A percentile compares a stretch with the other conserved stretches of the same genome.
phyloP scores from a whole-genome alignment of 2,888 invertebrate species.

The Sarcophaga rosellei region DNA sequence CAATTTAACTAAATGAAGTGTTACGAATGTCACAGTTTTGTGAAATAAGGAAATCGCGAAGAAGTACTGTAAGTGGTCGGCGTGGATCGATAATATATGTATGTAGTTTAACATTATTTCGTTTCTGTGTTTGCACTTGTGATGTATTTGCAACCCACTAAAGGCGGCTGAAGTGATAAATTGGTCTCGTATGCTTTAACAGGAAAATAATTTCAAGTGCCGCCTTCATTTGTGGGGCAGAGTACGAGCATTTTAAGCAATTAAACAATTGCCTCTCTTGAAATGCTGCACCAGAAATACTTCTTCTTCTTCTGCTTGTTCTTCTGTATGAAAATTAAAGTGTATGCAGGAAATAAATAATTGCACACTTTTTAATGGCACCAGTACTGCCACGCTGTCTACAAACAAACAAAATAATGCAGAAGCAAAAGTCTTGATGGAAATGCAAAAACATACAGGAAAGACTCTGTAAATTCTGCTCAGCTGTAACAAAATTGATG shows the following conservation, averaged over 20 bases:
- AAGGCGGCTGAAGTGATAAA: conserved; percentile 66
- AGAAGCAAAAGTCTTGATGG: neutral
- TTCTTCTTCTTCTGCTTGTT: conserved; percentile 12
- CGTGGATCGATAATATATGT: conserved; percentile 18
- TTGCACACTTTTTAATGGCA: conserved; percentile 58
- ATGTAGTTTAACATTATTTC: neutral
- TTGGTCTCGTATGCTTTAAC: conserved; percentile 67
- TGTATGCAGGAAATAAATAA: conserved; percentile 64
- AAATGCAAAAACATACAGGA: neutral
- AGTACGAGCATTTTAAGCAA: conserved; percentile 57
- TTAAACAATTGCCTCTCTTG: conserved; percentile 64
- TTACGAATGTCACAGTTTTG: neutral
- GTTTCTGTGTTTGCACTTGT: conserved; percentile 37
- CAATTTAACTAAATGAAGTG: neutral
- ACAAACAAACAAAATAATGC: neutral
- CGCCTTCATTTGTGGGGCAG: conserved; percentile 56
- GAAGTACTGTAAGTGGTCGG: conserved; percentile 12
- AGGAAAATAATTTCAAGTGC: conserved; percentile 63
- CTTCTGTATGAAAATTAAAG: conserved; percentile 51
- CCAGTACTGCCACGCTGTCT: neutral
- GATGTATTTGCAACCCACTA: conserved; percentile 53
- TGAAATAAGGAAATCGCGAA: neutral
- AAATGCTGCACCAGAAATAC: conserved; percentile 25
- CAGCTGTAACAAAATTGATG: conserved; percentile 24
- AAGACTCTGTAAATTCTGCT: neutral